Percentiles rank a stretch among this genome's conserved stretches.
These are phyloP conservation scores for Lota lota DNA, from an alignment of 2,113 vertebrate species.

Conservation along the genomic window DNA sequence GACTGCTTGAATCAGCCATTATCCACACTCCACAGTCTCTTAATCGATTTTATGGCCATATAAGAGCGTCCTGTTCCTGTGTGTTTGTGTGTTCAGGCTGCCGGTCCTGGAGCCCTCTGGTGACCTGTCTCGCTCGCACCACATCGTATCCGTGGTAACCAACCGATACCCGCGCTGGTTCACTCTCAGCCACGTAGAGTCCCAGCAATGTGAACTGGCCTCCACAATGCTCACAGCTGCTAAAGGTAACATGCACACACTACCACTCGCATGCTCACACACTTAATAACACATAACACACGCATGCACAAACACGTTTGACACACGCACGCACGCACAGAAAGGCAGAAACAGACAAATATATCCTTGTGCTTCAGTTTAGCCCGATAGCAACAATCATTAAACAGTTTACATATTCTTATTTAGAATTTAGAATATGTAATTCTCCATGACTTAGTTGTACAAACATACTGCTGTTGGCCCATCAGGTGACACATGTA, in stretches of 20 bases:
- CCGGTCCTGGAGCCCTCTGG: slow-evolving; percentile 95
- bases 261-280: not conserved
- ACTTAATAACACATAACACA: not conserved
- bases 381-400: too few species aligned
- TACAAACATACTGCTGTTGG: too few species aligned
- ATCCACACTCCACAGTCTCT: too few species aligned
- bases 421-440: too few species aligned
- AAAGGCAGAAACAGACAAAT: too few species aligned
- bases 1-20: too few species aligned
- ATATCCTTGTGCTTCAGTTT: too few species aligned
- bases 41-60: too few species aligned
- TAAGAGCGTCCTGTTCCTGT: too few species aligned
- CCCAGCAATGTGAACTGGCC: slow-evolving; percentile 92
- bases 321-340: not conserved
- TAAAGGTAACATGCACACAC: slow-evolving; percentile 78
- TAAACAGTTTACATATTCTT: too few species aligned
- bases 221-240: slow-evolving; percentile 93
- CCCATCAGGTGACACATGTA: slow-evolving; percentile 85
- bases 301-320: not conserved
- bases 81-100: slow-evolving; percentile 72
- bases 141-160: slow-evolving; percentile 95
- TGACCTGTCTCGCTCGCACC: slow-evolving; percentile 91
- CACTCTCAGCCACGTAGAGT: slow-evolving; percentile 93
- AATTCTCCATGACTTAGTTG: too few species aligned
- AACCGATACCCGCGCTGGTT: slow-evolving; percentile 97